Evolutionary conservation across 2,888 invertebrate species (phyloP).

Genomic region (Spicauda simplicius): DNA sequence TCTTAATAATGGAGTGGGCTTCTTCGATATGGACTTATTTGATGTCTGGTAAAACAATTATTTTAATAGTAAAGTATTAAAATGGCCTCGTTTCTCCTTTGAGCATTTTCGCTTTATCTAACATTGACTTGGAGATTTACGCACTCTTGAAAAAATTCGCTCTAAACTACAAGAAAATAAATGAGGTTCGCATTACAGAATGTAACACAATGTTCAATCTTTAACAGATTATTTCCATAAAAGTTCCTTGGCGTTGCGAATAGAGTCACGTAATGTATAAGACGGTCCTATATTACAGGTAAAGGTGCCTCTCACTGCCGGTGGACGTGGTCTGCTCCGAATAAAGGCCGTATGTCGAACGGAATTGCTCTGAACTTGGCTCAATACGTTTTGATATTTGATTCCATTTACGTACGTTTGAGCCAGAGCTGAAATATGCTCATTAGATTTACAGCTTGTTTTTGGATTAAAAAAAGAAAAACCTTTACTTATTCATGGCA

Average conservation of each 20-base stretch:
- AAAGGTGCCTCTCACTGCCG: constrained; percentile 48
- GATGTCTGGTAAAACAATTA: too few relatives aligned
- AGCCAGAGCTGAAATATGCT: too few relatives aligned
- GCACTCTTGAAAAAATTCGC: too few relatives aligned
- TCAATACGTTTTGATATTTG: background rate
- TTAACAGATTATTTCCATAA: constrained; percentile 39
- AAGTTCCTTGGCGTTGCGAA: constrained; percentile 67
- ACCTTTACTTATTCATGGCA: too few relatives aligned
- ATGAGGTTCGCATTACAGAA: constrained; percentile 22
- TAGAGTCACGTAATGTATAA: constrained; percentile 78
- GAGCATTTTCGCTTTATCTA: too few relatives aligned
- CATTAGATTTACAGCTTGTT: too few relatives aligned
- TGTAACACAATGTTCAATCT: constrained; percentile 20
- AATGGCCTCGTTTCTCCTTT: too few relatives aligned
- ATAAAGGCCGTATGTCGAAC: constrained; percentile 52
- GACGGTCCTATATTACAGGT: constrained; percentile 59
- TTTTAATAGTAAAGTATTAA: too few relatives aligned
- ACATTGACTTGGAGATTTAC: too few relatives aligned
- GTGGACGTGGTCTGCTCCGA: constrained; percentile 45
- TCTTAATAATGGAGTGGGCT: too few relatives aligned
- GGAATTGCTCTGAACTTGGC: constrained; percentile 13
- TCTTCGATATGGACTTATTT: too few relatives aligned
- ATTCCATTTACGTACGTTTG: background rate
- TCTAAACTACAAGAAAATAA: background rate
- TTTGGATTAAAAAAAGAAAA: too few relatives aligned